Base-by-base conservation (phyloP, 2,888 invertebrate genomes). In the Campaea margaritaria region DNA sequence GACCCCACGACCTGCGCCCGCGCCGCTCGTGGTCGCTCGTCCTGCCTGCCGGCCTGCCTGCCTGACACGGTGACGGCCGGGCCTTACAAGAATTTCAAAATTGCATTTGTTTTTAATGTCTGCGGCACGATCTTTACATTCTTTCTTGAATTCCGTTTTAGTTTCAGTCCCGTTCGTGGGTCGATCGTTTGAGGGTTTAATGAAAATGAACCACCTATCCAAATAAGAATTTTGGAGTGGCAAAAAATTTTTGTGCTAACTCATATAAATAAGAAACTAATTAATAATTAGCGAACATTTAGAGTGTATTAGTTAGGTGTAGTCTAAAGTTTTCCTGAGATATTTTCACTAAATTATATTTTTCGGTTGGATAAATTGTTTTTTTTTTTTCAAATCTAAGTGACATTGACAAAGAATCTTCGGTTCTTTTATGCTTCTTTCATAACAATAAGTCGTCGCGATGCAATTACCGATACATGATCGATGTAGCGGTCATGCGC, bases 1-100 rank as follows among this genome's bases (percentile, higher is more conserved):
- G 89, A 92, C 92, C 91, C 86, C 78, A 82, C 83, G 86, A 87
- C 89, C 87, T 79, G 69, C 74, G 74, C 75, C 76, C 71, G 73
- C 74, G 73, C 76, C 65, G 21, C 44, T 58, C 36, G 48, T 41
- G 72, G 65, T 56, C 66, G 58, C 68, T 61, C 62, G 62, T 58
- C 56, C 45, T 53, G 58, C 52, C 45, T 70, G 45, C 45, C 28
- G 36, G 72, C 36, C 36, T 5, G 34, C 14, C 31, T 9, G 10
- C 76, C 78, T 82, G 80, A 79, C 82, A 76, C 77, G 79, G 75
- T 83, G 83, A 83, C 76, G 80, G 75, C 75, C 72, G 72, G 79
- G 75, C 76, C 72, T 72, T 65, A 71, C 69, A 65, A 76, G 76
- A 82, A 84, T 85, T 81, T 80, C 79, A 70, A 86, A 87, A 88